A percentile compares a stretch with the other conserved stretches of the same genome.
These are phyloP conservation scores for Anagyrus pseudococci DNA, from an alignment of 2,888 invertebrate species.

Conservation along the genomic window DNA sequence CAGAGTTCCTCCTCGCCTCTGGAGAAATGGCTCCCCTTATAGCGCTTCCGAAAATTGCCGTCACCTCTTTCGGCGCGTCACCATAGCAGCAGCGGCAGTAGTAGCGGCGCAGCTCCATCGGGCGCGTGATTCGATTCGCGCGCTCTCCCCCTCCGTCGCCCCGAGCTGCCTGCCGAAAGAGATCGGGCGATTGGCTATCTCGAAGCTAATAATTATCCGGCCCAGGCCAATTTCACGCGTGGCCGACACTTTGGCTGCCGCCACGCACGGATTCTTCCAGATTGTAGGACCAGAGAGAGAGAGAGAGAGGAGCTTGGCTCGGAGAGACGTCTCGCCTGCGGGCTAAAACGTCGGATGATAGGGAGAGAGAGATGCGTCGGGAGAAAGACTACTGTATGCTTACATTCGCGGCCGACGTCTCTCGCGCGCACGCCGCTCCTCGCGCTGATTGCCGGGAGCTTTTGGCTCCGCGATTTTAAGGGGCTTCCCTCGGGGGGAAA, in stretches of 20 bases:
- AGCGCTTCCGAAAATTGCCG: not conserved
- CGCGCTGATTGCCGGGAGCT: too few species aligned
- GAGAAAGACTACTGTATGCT: too few species aligned
- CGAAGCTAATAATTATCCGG: conserved; percentile 58
- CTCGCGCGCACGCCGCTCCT: too few species aligned
- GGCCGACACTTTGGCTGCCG: conserved; percentile 39
- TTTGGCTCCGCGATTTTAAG: too few species aligned
- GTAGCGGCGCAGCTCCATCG: too few species aligned
- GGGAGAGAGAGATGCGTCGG: too few species aligned
- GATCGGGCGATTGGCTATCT: conserved; percentile 36
- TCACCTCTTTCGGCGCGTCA: not conserved
- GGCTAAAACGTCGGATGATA: too few species aligned
- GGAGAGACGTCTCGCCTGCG: not conserved
- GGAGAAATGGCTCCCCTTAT: too few species aligned
- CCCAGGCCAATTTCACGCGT: conserved; percentile 56
- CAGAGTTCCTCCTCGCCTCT: too few species aligned
- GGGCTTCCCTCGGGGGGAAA: too few species aligned
- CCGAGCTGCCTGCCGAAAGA: conserved; percentile 10
- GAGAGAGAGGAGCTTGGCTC: not conserved
- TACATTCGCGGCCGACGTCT: too few species aligned
- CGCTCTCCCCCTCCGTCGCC: not conserved
- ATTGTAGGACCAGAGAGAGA: not conserved
- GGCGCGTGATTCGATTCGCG: conserved; percentile 26
- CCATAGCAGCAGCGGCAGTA: too few species aligned
- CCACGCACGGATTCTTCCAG: conserved; percentile 28